Conservation (phyloP, 2,888 invertebrate species). For the Incurvaria masculella region DNA sequence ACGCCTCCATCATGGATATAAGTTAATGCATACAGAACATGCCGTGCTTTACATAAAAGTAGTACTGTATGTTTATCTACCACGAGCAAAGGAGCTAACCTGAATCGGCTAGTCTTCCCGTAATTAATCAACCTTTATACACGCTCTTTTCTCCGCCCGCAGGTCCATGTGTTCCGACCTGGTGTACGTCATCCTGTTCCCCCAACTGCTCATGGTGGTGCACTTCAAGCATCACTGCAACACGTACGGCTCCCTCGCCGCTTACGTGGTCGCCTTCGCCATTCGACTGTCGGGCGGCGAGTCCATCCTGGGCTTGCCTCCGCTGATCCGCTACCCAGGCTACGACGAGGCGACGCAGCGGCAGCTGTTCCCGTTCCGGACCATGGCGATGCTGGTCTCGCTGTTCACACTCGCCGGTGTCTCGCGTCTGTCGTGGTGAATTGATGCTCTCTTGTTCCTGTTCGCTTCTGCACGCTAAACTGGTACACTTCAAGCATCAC, state of each 20-base stretch:
- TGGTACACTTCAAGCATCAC: slow-evolving; percentile 90
- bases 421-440: slow-evolving; percentile 76
- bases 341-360: slow-evolving; percentile 73
- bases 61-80: too few species aligned
- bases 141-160: slow-evolving; percentile 13
- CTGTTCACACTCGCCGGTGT: slow-evolving; percentile 75
- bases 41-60: too few species aligned
- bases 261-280: slow-evolving; percentile 80
- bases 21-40: too few species aligned
- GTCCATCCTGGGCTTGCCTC: slow-evolving; percentile 73
- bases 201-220: slow-evolving; percentile 96
- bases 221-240: slow-evolving; percentile 93
- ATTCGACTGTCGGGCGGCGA: slow-evolving; percentile 86
- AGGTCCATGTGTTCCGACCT: slow-evolving; percentile 98
- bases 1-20: too few species aligned
- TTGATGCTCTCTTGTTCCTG: slow-evolving; percentile 13
- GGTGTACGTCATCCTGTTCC: slow-evolving; percentile 98
- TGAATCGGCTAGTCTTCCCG: too few species aligned
- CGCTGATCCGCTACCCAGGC: slow-evolving; percentile 85
- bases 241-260: slow-evolving; percentile 93
- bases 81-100: too few species aligned
- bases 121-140: too few species aligned
- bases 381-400: slow-evolving; percentile 90
- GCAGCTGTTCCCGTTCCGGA: slow-evolving; percentile 95
- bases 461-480: too few species aligned